These are phyloP conservation scores for Cydia strobilella DNA, from an alignment of 1,140 invertebrate species.

Conservation along the genomic window DNA sequence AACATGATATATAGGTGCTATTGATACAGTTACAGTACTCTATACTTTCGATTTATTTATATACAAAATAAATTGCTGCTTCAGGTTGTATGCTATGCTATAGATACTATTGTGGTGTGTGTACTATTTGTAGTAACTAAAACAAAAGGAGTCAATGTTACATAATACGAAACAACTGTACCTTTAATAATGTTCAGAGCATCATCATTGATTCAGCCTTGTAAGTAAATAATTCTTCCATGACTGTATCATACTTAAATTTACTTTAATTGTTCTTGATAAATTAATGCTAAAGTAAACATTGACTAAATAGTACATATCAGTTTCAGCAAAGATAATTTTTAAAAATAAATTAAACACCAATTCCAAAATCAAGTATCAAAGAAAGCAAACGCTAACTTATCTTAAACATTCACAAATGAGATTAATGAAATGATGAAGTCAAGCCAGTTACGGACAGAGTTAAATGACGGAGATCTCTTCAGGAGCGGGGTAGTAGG, in stretches of 20 bases:
- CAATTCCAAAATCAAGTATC: background rate
- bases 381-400: background rate
- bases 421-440: constrained; percentile 34
- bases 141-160: background rate
- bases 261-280: constrained; percentile 1
- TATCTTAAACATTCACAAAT: too few relatives aligned
- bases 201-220: background rate
- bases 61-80: background rate
- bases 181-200: constrained; percentile 1
- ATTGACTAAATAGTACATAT: background rate
- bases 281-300: background rate
- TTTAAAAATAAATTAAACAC: background rate
- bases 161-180: background rate
- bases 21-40: background rate
- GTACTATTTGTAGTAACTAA: background rate
- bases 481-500: constrained; percentile 63
- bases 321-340: background rate
- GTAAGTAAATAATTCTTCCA: background rate
- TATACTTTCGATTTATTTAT: background rate
- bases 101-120: background rate
- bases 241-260: constrained; percentile 11
- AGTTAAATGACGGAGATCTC: constrained; percentile 61
- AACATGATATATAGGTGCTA: background rate
- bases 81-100: background rate
- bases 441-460: constrained; percentile 56